Evolutionary conservation across 2,797 vertebrate species (phyloP).

Genomic region (Syncerus caffer): DNA sequence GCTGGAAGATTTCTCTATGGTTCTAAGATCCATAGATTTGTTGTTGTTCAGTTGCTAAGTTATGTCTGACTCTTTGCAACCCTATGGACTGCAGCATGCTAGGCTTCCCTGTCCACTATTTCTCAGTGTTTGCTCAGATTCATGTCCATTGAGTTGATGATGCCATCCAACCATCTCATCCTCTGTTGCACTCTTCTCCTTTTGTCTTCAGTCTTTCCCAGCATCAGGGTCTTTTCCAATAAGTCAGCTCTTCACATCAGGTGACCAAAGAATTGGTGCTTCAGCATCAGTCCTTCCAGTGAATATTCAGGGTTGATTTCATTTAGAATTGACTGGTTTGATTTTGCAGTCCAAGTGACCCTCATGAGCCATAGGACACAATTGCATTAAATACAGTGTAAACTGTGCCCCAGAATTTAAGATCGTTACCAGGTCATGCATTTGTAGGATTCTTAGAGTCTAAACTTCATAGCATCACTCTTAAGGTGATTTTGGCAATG

Average conservation of each 20-base stretch:
- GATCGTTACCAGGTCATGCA: background rate
- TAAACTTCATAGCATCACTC: conserved; percentile 19
- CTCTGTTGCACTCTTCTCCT: background rate
- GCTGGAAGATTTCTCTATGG: background rate
- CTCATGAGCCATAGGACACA: background rate
- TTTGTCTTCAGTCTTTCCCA: background rate
- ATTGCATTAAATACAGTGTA: background rate
- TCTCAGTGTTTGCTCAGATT: background rate
- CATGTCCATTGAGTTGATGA: background rate
- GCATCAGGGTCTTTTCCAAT: background rate
- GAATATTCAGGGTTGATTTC: background rate
- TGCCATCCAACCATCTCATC: background rate
- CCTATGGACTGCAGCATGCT: background rate
- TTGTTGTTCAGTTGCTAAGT: background rate
- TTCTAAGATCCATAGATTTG: background rate
- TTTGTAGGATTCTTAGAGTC: background rate
- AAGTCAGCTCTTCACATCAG: background rate
- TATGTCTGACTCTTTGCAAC: background rate
- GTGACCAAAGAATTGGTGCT: background rate
- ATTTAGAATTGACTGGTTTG: background rate
- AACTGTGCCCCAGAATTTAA: background rate
- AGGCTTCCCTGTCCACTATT: background rate
- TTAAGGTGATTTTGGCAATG: conserved; percentile 34
- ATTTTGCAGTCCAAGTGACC: background rate
- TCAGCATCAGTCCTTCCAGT: background rate